Evolutionary conservation across 2,888 invertebrate species (phyloP).

Genomic region (Steromphala cineraria): DNA sequence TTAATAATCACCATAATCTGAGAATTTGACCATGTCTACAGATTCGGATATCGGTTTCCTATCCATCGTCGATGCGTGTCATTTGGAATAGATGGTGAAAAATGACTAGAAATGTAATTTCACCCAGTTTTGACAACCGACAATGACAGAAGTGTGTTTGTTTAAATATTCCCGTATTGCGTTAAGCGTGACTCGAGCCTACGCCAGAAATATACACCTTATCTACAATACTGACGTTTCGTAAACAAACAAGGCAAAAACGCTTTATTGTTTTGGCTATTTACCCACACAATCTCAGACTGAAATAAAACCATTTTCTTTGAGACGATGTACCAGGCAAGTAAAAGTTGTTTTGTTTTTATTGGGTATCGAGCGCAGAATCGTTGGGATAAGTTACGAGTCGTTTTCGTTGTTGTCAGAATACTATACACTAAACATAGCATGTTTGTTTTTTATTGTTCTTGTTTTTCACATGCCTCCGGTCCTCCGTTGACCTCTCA

Average conservation of each 20-base stretch:
- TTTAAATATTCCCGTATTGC: no score
- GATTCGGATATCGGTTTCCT: no score
- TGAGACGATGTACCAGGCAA: not conserved
- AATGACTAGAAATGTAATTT: no score
- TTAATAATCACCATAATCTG: no score
- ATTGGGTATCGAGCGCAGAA: not conserved
- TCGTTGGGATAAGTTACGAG: not conserved
- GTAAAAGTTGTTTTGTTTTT: slow-evolving; percentile 9
- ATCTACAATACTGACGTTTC: not conserved
- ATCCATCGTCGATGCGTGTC: no score
- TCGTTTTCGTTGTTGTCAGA: not conserved
- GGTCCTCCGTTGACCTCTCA: not conserved
- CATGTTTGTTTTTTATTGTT: not conserved
- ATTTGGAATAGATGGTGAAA: no score
- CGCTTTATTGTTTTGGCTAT: not conserved
- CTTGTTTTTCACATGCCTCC: not conserved
- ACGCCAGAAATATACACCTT: no score
- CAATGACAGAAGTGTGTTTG: no score
- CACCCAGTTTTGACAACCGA: no score
- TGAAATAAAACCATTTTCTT: not conserved
- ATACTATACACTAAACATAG: not conserved
- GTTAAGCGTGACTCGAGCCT: no score
- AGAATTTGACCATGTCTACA: no score
- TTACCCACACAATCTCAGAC: not conserved
- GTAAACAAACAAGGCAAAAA: slow-evolving; percentile 1